Evolutionary conservation across 1,140 invertebrate genomes (phyloP).

Genomic region (Micrasema minimum): DNA sequence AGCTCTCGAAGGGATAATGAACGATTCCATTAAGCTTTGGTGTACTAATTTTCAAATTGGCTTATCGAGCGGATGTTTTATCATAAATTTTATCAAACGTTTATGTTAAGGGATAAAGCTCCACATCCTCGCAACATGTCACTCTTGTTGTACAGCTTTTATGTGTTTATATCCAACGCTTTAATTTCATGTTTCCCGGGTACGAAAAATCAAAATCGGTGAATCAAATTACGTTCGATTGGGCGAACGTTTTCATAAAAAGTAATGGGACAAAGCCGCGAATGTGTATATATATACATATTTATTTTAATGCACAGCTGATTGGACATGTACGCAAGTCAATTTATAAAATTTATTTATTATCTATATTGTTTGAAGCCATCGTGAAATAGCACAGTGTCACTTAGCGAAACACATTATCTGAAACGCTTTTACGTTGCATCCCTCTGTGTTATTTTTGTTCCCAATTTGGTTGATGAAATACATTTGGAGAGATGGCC

Average conservation of each 20-base stretch:
- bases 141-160: slow-evolving; percentile 3
- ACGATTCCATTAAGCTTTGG: slow-evolving; percentile 29
- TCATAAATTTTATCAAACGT: slow-evolving; percentile 23
- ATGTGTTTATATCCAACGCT: neutral
- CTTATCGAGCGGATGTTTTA: slow-evolving; percentile 20
- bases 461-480: slow-evolving; percentile 19
- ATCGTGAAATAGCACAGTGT: neutral
- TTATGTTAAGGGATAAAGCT: slow-evolving; percentile 6
- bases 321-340: too few relatives aligned
- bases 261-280: too few relatives aligned
- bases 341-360: slow-evolving; percentile 4
- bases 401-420: neutral
- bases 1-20: too few relatives aligned
- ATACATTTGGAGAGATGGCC: neutral
- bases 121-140: neutral
- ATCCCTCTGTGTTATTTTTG: slow-evolving; percentile 6
- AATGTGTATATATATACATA: too few relatives aligned
- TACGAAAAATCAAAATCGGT: too few relatives aligned
- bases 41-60: slow-evolving; percentile 14
- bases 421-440: slow-evolving; percentile 1
- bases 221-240: too few relatives aligned
- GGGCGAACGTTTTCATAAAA: too few relatives aligned
- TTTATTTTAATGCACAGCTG: too few relatives aligned
- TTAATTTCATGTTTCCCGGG: too few relatives aligned
- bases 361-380: neutral